Evolutionary conservation across 2,113 vertebrate species (phyloP), one percentile per base, ranked within the genome.

Genomic region (Ancistrus triradiatus): DNA sequence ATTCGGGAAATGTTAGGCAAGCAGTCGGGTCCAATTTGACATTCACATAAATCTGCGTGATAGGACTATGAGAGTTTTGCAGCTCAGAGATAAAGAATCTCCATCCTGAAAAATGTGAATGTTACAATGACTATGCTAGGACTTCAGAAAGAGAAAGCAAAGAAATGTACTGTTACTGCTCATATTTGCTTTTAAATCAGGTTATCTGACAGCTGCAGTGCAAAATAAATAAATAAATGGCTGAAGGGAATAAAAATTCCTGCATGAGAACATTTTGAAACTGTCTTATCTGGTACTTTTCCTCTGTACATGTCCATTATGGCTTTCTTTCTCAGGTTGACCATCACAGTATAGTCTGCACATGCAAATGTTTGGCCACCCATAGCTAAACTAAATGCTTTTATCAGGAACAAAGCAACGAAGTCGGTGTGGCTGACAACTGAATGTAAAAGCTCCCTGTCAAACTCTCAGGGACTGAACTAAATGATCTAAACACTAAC

Each of bases 41-140:
- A 42, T 58, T 25, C 38, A 43, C 53, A 40, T 57, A 57, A 57
- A 40, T 57, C 53, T 57, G 10, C 24, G 53, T n/a, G 19, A 24
- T 57, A 40, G 53, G 53, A 38, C 38, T 43, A 11, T 18, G 14
- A 37, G 22, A 27, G 13, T 43, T 15, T 6, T 15, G 14, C 14
- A 58, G 55, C 38, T 19, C 15, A 18, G 50, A 53, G 31, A 18
- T 6, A 55, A 25, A 58, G 15, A 58, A 43, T 43, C 31, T 13
- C 13, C 2, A 14, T n/a, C 17, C 35, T 27, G 24, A 27, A 50
- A 50, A 27, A 50, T 50, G 24, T n/a, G 6, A 42, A 42, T 3
- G 1, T 42, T n/a, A 42, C n/a, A 13, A n/a, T 42, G 13, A 6
- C 38, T n/a, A 10, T 47, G 19, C 21, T 21, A 22, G 21, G 21